Evolutionary conservation across 2,113 vertebrate genomes (phyloP).

Genomic region (Aphyosemion australe): DNA sequence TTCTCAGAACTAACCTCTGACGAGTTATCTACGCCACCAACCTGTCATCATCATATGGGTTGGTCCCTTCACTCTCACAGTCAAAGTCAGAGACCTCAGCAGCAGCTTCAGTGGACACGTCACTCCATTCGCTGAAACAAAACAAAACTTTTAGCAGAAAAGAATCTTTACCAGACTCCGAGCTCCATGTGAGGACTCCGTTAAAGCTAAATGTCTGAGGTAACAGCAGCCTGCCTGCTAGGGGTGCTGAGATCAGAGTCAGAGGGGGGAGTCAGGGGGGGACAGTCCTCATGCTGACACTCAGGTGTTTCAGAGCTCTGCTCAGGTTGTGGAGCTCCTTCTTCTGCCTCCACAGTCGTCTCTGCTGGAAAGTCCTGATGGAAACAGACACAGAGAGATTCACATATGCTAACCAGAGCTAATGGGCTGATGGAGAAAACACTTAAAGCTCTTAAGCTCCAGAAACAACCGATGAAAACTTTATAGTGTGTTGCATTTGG

Average conservation of each 20-base stretch:
- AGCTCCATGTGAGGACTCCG: too few species aligned
- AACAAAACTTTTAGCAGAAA: neutral
- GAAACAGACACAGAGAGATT: conserved; percentile 19
- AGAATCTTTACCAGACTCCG: too few species aligned
- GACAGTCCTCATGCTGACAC: conserved; percentile 3
- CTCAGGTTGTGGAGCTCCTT: conserved; percentile 1
- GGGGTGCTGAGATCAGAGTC: conserved; percentile 71
- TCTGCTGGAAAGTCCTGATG: conserved; percentile 72
- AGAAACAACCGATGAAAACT: too few species aligned
- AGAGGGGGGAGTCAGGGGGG: conserved; percentile 25
- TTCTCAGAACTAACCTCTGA: too few species aligned
- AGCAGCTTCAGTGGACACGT: conserved; percentile 76
- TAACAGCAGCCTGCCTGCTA: conserved; percentile 79
- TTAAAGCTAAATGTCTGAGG: neutral
- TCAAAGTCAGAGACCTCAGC: conserved; percentile 79
- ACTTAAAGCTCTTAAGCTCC: conserved; percentile 6
- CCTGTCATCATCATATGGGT: conserved; percentile 84
- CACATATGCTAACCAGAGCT: conserved; percentile 4
- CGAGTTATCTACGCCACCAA: conserved; percentile 54
- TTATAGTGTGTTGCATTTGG: too few species aligned
- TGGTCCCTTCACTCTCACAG: conserved; percentile 85
- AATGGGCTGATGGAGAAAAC: conserved; percentile 8
- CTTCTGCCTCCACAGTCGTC: conserved; percentile 39
- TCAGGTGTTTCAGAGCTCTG: conserved; percentile 62
- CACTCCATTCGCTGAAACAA: conserved; percentile 68